Base-by-base conservation (phyloP, 2,113 vertebrate species). In the Phalacrocorax carbo region DNA sequence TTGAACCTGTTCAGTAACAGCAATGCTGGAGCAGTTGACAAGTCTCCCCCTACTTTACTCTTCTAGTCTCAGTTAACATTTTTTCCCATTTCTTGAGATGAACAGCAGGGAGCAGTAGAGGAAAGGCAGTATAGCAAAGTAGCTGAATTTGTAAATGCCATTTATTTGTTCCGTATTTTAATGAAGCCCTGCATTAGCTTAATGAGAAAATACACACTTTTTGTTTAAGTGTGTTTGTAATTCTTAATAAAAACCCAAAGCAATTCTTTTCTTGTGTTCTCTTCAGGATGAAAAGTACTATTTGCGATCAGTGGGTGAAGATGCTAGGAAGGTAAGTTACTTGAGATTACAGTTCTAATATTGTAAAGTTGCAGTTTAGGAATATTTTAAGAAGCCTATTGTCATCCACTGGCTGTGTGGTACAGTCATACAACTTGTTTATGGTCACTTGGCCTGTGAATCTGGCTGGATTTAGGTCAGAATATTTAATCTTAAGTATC, bases 231-330 rank as follows among this genome's bases (percentile, higher is more conserved):
- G 48, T 90, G 70, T 80, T 90, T 48, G 11, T 57, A 87, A 57
- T 52, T 79, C 38, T 79, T 88, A 85, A 23, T 82, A 10, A 75
- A 86, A 87, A 82, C 4, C 6, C 79, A 12, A 77, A 75, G 40
- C 30, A 34, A 76, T 77, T 97, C 34, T 85, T 57, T 57, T 89
- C 75, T 90, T 93, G 5, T 70, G 65, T 22, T 97, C 27, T 86
- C 10, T 97, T 96, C 94, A 99, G 99, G 97, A 99, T 95, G 99
- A 99, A 97, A 99, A 98, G 72, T 99, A 99, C 92, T 99, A 99
- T 64, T 98, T 99, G n/a, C 97, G 99, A 16, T 99, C 99, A 1
- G 98, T 99, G 73, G 99, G 99, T 95, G 99, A 99, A 84, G 99
- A 99, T 40, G 98, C 98, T 27, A 98, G 99, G 62, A 99, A 99